Evolutionary conservation across 2,797 vertebrate species (phyloP), one percentile per base, ranked within the genome.

Genomic region (Alexandromys oeconomus): DNA sequence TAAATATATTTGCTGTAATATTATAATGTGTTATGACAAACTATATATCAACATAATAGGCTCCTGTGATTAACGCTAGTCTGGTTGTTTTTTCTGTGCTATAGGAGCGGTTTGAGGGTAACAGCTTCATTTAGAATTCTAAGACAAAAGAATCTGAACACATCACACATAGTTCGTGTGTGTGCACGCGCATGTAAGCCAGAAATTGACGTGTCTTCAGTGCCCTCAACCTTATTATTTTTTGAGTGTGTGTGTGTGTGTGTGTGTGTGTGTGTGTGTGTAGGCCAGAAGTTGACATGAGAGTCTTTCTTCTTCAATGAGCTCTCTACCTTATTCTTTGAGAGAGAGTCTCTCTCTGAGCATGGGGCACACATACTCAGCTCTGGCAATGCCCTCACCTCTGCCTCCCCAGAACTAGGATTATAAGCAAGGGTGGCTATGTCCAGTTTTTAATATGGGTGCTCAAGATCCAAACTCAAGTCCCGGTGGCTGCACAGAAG

Each of bases 1-100:
- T 93, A 96, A 96, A 94, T 86, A 67, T 89, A 97, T 94, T 96
- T 96, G 93, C 94, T 92, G 92, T 91, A 94, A 93, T 87, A 97
- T 89, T 94, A 96, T 96, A 97, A 96, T 96, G 96, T 97, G 97
- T 95, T 96, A 91, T 65, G 94, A 96, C 96, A 97, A 96, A 96
- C 86, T 92, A 95, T 94, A 93, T 37, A 94, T 92, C 90, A 96
- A 54, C 94, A 25, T 96, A 93, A 97, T 76, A 94, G 94, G 92
- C 65, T 95, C 96, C 91, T 77, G 76, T 74, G 97, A 91, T 97
- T 96, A 97, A 95, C 82, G 71, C 81, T 78, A 80, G 78, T 81
- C 59, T 84, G 40, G 1, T 71, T 67, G n/a, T 25, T 43, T 14
- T 19, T 51, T 25, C 51, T 78, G 87, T 67, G 87, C 81, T 88